Evolutionary conservation across 2,888 invertebrate species (phyloP), one percentile per base, ranked within the genome.

Genomic region (Globia sparganii): DNA sequence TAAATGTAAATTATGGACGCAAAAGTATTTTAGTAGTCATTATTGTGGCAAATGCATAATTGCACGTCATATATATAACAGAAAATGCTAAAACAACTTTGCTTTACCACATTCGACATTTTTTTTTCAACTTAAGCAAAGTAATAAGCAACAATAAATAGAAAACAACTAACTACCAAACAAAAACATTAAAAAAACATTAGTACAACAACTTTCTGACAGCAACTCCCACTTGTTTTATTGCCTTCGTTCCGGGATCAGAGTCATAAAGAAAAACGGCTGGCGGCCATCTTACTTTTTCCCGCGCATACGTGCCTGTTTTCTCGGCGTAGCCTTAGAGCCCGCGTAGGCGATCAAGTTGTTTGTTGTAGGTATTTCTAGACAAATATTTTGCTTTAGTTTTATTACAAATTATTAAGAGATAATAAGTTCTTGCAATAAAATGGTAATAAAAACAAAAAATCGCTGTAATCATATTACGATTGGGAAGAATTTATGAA

Each of bases 251-350:
- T 71, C 61, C 72, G 65, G 70, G 71, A 65, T 62, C 6, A n/a
- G 40, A 66, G 37, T 28, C 11, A 34, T 40, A 25, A 67, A 49
- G 71, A 84, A 83, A 85, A 86, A 64, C 62, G 59, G 15, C 21
- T n/a, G 37, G 68, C 72, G 18, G 84, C 80, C 86, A 84, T 84
- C 18, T 80, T 86, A n/a, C 43, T 75, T 84, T 81, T 84, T 72
- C 66, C 71, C n/a, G 71, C 84, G 86, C 84, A 43, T 65, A 64
- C 65, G 72, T 74, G 28, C 31, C 18, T 40, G 56, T 75, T 84
- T 84, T 86, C 84, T 49, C 72, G 25, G 37, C 78, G 68, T 66
- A 75, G 64, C 75, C 28, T 28, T 66, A 28, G 68, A 31, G 21
- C 28, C 15, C 62, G 68, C 81, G 28, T 78, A 62, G 28, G 46